Evolutionary conservation across 2,888 invertebrate species (phyloP).

Genomic region (Hypena proboscidalis): DNA sequence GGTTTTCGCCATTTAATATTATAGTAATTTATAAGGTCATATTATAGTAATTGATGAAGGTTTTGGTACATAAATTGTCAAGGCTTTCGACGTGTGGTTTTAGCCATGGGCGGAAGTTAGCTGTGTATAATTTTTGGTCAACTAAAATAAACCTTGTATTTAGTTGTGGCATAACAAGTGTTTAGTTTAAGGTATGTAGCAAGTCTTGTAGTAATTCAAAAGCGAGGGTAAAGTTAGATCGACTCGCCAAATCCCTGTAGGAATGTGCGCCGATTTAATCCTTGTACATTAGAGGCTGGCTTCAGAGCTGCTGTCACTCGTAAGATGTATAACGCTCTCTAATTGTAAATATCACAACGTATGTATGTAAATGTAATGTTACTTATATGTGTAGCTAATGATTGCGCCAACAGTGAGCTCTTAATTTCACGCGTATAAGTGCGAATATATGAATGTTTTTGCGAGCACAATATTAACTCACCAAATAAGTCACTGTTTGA

Average conservation of each 20-base stretch:
- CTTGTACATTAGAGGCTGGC: conserved; percentile 49
- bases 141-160: no score
- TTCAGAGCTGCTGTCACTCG: conserved; percentile 53
- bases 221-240: conserved; percentile 21
- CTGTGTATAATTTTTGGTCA: no score
- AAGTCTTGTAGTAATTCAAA: conserved; percentile 37
- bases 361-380: conserved; percentile 15
- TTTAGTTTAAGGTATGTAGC: conserved; percentile 45
- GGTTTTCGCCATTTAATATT: no score
- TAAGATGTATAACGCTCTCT: conserved; percentile 59
- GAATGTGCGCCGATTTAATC: conserved; percentile 65
- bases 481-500: no score
- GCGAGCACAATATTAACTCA: no score
- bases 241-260: conserved; percentile 52
- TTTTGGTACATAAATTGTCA: no score
- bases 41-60: no score
- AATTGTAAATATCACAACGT: conserved; percentile 60
- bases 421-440: conserved; percentile 31
- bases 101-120: no score
- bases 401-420: conserved; percentile 30
- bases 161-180: conserved; percentile 61
- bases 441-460: conserved; percentile 17
- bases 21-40: no score
- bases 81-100: no score
- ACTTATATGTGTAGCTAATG: conserved; percentile 41